Percentiles rank a stretch among this genome's conserved stretches.
phyloP scores from a whole-genome alignment of 30 jellyfish, hydroid and myxozoan species.

The Hydractinia echinata region DNA sequence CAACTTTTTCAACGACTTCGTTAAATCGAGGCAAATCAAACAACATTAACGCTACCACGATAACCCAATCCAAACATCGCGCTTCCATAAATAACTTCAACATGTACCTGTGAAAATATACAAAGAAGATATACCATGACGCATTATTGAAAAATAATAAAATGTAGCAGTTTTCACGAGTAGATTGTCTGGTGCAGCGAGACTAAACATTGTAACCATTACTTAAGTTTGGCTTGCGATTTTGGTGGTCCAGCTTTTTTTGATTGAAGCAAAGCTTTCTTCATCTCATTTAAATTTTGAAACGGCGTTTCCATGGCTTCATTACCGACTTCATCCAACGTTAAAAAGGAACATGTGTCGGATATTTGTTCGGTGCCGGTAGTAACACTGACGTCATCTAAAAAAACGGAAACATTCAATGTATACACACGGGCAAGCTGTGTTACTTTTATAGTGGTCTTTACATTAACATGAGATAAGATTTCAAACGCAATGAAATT shows the following conservation, averaged over 20 bases:
- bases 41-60: conserved; percentile 65
- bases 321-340: not conserved
- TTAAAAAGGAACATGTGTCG: not conserved
- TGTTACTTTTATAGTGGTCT: too few relatives aligned
- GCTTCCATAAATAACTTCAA: conserved; percentile 71
- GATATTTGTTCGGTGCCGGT: not conserved
- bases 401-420: not conserved
- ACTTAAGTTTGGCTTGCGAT: conserved; percentile 32
- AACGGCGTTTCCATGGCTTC: not conserved
- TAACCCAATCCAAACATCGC: conserved; percentile 89
- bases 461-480: too few relatives aligned
- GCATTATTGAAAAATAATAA: too few relatives aligned
- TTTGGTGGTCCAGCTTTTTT: not conserved
- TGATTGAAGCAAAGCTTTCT: not conserved
- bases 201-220: not conserved
- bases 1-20: conserved; percentile 58
- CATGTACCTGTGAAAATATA: conserved; percentile 49
- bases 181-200: not conserved
- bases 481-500: too few relatives aligned
- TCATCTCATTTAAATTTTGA: not conserved
- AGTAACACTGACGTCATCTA: not conserved
- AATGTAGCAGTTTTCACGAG: too few relatives aligned
- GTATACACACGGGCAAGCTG: too few relatives aligned
- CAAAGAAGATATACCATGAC: not conserved
- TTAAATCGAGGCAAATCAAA: conserved; percentile 54